These are phyloP conservation scores for Aviceda subcristata DNA, from an alignment of 2,113 vertebrate species.

Conservation along the genomic window DNA sequence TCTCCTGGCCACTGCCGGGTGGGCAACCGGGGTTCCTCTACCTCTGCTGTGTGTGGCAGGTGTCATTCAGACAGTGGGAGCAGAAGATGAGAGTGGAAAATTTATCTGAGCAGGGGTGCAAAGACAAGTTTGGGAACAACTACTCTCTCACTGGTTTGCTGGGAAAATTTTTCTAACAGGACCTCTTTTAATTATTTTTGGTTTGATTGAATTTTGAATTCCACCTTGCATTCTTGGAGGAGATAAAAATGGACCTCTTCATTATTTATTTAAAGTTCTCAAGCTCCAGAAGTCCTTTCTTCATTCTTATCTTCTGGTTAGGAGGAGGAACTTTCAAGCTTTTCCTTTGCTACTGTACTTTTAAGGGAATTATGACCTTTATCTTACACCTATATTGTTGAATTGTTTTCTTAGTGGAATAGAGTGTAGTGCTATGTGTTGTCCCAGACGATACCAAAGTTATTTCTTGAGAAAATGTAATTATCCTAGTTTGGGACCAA, in stretches of 20 bases:
- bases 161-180: background rate
- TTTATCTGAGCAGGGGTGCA: background rate
- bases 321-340: background rate
- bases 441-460: background rate
- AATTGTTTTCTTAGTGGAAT: background rate
- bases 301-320: background rate
- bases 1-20: background rate
- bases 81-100: background rate
- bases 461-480: background rate
- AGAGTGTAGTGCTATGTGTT: background rate
- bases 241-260: background rate
- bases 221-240: background rate
- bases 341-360: background rate
- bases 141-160: background rate
- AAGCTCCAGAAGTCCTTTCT: background rate
- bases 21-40: background rate
- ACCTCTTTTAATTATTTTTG: background rate
- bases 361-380: background rate
- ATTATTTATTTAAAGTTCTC: background rate
- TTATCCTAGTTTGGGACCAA: background rate
- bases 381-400: background rate
- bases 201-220: background rate
- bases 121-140: background rate
- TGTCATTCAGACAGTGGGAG: background rate
- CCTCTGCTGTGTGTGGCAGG: background rate